phyloP scores from a whole-genome alignment of 2,797 vertebrate species.

The Lepilemur ruficaudatus region DNA sequence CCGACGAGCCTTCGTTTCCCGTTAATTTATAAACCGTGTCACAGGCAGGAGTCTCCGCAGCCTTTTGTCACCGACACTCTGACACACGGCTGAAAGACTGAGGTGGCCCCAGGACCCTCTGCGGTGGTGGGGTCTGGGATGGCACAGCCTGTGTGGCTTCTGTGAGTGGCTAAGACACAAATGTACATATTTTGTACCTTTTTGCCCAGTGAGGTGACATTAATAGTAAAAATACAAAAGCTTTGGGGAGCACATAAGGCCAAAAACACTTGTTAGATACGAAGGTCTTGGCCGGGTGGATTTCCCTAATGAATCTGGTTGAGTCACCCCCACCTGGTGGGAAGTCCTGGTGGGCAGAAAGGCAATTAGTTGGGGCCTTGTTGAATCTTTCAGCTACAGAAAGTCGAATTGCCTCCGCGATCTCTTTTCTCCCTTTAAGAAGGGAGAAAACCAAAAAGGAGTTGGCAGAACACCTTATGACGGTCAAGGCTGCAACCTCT shows the following conservation, averaged over 20 bases:
- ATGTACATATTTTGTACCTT: neutral
- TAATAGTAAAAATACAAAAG: fast-evolving
- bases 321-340: fast-evolving
- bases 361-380: neutral
- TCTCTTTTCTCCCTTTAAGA: neutral
- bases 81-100: constrained; percentile 55
- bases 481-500: neutral
- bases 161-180: neutral
- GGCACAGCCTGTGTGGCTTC: constrained; percentile 16
- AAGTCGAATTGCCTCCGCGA: neutral
- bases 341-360: neutral
- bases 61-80: constrained; percentile 54
- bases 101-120: constrained; percentile 48
- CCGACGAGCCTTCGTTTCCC: constrained; percentile 61
- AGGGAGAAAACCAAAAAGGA: neutral
- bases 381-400: neutral
- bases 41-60: constrained; percentile 58
- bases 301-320: neutral
- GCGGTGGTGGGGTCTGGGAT: constrained; percentile 9
- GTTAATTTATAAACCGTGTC: constrained; percentile 58
- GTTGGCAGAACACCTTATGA: neutral
- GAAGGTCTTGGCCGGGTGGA: fast-evolving
- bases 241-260: neutral
- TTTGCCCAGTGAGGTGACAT: fast-evolving
- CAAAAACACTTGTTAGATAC: neutral